Base-by-base conservation (phyloP, 2,113 vertebrate species). In the Sorex araneus region DNA sequence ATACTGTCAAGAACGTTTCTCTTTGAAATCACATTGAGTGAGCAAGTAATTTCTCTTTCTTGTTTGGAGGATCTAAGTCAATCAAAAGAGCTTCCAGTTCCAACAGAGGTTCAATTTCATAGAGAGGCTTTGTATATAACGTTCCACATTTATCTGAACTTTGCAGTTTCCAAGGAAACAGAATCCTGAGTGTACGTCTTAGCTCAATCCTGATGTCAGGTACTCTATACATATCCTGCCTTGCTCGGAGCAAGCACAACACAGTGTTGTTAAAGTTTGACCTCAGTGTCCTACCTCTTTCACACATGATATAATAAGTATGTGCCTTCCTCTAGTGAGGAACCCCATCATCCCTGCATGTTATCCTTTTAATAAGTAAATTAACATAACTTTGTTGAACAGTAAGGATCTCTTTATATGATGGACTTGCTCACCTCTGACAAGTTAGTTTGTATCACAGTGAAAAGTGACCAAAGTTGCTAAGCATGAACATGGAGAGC, bases 81-180 rank as follows among this genome's bases (percentile, higher is more conserved):
- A 73, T 80, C 83, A 84, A 89, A 82, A 73, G 18, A 92, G 43
- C 32, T 11, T 84, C n/a, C 15, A 84, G 87, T 84, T 84, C n/a
- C 78, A 94, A 23, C 28, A 16, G 50, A 66, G 25, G 36, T 47
- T 36, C 43, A 84, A 69, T 50, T 67, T 40, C 74, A 43, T 63
- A 73, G 67, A 84, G 87, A 36, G 32, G 30, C 57, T 71, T 84
- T 57, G 25, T 82, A 78, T 23, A 50, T 34, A 73, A 57, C 78
- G 77, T 54, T 77, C 78, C 74, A 91, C 57, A 87, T 25, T 80
- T 54, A 34, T 74, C 79, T 87, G 67, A 47, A 76, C 85, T 84
- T 89, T 64, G 45, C 67, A 45, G 69, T 92, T 93, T 71, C 85
- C 74, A 66, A 95, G 70, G 63, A 90, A 92, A 93, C 63, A 63